phyloP scores from a whole-genome alignment of 2,888 invertebrate genomes.

The Tyria jacobaeae region DNA sequence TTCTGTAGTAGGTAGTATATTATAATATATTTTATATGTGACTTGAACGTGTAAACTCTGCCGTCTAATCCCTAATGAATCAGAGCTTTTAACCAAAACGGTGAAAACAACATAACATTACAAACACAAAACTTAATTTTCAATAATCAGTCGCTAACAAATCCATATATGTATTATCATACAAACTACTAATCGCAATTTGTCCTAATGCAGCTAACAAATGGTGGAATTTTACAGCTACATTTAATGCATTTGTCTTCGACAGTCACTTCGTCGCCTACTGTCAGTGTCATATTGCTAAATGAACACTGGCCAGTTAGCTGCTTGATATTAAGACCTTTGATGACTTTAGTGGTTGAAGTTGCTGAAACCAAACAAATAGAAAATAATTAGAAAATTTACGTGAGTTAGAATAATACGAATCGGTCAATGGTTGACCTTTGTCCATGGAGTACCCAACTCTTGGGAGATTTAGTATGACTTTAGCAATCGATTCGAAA shows the following conservation, averaged over 20 bases:
- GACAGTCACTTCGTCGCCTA: constrained; percentile 76
- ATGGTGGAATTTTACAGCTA: constrained; percentile 77
- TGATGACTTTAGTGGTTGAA: constrained; percentile 64
- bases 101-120: too few relatives aligned
- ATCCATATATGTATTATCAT: not conserved
- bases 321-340: constrained; percentile 68
- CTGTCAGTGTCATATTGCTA: constrained; percentile 72
- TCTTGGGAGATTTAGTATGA: not conserved
- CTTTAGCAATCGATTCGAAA: too few relatives aligned
- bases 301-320: constrained; percentile 70
- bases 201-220: constrained; percentile 73
- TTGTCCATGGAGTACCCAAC: not conserved
- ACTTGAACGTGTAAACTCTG: too few relatives aligned
- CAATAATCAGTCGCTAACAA: not conserved
- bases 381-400: not conserved
- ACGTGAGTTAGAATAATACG: too few relatives aligned
- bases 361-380: constrained; percentile 60
- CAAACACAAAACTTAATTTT: not conserved
- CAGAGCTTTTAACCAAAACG: too few relatives aligned
- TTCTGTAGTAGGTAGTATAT: too few relatives aligned
- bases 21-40: too few relatives aligned
- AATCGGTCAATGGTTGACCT: too few relatives aligned
- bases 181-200: constrained; percentile 52
- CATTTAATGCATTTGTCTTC: constrained; percentile 76
- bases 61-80: too few relatives aligned